Base-by-base conservation (phyloP, 2,113 vertebrate genomes). In the Ivindomyrus marchei region DNA sequence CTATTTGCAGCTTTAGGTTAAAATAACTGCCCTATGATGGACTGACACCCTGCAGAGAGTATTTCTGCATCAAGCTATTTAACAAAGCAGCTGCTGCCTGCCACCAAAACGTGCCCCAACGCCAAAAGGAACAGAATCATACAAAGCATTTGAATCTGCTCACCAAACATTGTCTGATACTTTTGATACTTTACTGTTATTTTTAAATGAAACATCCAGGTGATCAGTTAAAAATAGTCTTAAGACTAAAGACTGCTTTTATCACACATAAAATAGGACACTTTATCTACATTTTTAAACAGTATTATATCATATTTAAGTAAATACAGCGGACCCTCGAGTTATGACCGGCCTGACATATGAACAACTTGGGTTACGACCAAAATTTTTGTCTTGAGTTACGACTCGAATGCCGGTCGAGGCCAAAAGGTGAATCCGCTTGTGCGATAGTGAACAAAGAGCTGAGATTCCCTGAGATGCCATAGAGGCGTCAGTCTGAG, bases 21-120 rank as follows among this genome's bases (percentile, higher is more conserved):
- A 87, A 31, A 87, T 49, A 87, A 50, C 46, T 87, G 85, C 47
- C 85, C 45, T 87, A 46, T 53, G 85, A 87, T 87, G 85, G 85
- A 87, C 46, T 50, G 85, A 13, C 49, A 17, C 49, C 45, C 46
- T 50, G 85, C 13, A 50, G 49, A 53, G 49, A 31, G 49, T 3
- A 87, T n/a, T 87, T 36, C 7, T 50, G 46, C 42, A 46, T 45
- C 49, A 31, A 50, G 85, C 10, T 27, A 27, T 52, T 87, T 53
- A 87, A 52, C n/a, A 15, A 50, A 45, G 24, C 46, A 50, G 85
- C n/a, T 86, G 47, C 85, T 31, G 0, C 24, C n/a, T 50, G 10
- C n/a, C 24, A 27, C 24, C n/a, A 15, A 47, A 86, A 50, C 4
- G 50, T 5, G 11, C 45, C 85, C 85, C 77, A 84, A 4, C 27